Evolutionary conservation across 2,888 invertebrate species (phyloP).

Genomic region (Lingula anatina): DNA sequence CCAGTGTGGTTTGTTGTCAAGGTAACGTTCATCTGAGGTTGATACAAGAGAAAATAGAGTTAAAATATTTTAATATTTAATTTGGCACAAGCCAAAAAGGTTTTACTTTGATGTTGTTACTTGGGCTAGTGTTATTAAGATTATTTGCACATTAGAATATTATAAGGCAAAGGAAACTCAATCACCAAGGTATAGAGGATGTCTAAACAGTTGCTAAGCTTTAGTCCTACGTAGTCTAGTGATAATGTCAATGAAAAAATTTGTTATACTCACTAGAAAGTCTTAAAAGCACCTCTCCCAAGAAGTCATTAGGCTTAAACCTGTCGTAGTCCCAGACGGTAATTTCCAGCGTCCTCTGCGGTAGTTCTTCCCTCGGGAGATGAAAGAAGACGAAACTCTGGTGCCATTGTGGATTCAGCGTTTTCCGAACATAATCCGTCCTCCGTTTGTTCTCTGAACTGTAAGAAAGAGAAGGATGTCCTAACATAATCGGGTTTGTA

Average conservation of each 20-base stretch:
- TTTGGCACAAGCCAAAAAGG: too few relatives aligned
- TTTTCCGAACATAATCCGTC: constrained; percentile 58
- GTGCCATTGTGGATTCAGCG: constrained; percentile 60
- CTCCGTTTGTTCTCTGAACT: constrained; percentile 57
- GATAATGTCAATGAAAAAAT: too few relatives aligned
- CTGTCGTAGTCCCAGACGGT: constrained; percentile 62
- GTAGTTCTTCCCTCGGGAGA: constrained; percentile 53
- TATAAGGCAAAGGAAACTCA: too few relatives aligned
- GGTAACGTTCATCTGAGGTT: constrained; percentile 52
- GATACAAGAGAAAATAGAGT: too few relatives aligned
- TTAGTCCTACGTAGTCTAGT: too few relatives aligned
- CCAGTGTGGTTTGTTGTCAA: constrained; percentile 59
- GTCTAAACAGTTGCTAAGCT: too few relatives aligned
- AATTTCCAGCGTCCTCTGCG: constrained; percentile 57
- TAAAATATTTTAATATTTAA: too few relatives aligned
- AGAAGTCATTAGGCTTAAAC: constrained; percentile 57
- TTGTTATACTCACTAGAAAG: constrained; percentile 32
- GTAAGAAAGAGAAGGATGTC: constrained; percentile 9
- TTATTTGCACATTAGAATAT: too few relatives aligned
- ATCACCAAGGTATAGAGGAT: too few relatives aligned
- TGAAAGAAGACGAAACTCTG: constrained; percentile 60
- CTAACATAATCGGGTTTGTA: neutral
- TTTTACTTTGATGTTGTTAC: too few relatives aligned
- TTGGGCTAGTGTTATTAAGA: too few relatives aligned
- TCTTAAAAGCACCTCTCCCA: constrained; percentile 54